phyloP scores from a whole-genome alignment of 2,797 vertebrate species.

The Argentina silus region DNA sequence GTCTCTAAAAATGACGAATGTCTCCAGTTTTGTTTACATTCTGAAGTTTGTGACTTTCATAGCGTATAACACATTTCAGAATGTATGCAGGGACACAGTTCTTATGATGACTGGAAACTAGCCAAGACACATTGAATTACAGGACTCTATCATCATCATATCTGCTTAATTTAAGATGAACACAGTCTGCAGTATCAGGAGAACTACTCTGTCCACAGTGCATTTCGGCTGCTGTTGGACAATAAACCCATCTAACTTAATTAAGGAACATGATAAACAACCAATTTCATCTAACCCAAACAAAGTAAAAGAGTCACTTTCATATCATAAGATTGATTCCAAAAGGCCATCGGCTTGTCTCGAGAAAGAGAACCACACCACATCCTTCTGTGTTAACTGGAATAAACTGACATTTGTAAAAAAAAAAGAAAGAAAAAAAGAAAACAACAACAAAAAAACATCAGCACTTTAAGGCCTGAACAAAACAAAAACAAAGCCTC shows the following conservation, averaged over 20 bases:
- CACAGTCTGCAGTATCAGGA: background rate
- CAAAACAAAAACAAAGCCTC: conserved; percentile 28
- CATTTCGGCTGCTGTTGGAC: too few species aligned
- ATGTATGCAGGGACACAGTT: background rate
- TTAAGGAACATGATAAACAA: background rate
- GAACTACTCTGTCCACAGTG: too few species aligned
- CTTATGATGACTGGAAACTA: background rate
- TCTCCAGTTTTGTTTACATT: too few species aligned
- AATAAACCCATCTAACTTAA: background rate
- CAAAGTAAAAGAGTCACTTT: background rate
- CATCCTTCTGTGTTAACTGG: background rate
- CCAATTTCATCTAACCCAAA: background rate
- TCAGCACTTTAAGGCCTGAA: conserved; percentile 13
- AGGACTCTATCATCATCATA: background rate
- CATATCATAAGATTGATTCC: background rate
- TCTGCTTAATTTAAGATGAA: conserved; percentile 4
- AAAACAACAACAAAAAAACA: conserved; percentile 7
- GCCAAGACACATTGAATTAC: background rate
- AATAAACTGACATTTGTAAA: background rate
- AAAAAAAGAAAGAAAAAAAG: too few species aligned
- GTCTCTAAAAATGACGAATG: too few species aligned
- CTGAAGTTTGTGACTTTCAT: too few species aligned
- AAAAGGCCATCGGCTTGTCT: background rate
- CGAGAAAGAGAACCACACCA: background rate
- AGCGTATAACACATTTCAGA: background rate